These are phyloP conservation scores for Neoniphon sammara DNA, from an alignment of 2,797 vertebrate species.

Conservation along the genomic window DNA sequence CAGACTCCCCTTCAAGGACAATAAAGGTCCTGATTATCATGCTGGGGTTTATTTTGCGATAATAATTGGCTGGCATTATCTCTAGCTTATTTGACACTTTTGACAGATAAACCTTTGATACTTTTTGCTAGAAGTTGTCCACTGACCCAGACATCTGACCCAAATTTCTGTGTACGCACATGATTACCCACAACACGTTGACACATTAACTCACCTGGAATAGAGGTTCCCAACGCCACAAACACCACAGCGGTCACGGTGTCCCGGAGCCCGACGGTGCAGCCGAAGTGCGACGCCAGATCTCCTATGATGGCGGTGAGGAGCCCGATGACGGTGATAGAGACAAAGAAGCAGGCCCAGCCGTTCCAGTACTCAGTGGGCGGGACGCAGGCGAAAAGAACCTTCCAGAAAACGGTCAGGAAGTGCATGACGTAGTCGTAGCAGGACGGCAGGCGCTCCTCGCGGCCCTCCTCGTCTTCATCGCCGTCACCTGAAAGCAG, in stretches of 20 bases:
- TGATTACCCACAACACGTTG: not conserved
- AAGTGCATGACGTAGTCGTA: constrained; percentile 95
- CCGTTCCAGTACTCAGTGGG: constrained; percentile 92
- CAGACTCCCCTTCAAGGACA: too few species aligned
- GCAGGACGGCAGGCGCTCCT: constrained; percentile 88
- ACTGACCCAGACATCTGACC: not conserved
- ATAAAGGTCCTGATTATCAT: too few species aligned
- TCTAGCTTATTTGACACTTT: too few species aligned
- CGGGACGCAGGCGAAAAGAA: constrained; percentile 91
- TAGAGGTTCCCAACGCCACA: constrained; percentile 90
- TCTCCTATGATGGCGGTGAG: constrained; percentile 89
- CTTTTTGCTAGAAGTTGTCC: not conserved
- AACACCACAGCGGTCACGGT: constrained; percentile 92
- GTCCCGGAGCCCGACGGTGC: constrained; percentile 91
- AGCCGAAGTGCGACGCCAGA: constrained; percentile 91
- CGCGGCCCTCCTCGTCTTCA: constrained; percentile 88
- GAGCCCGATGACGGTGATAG: constrained; percentile 86
- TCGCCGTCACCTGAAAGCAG: constrained; percentile 79
- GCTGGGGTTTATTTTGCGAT: too few species aligned
- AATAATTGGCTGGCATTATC: too few species aligned
- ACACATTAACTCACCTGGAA: constrained; percentile 81
- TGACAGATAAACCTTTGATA: too few species aligned
- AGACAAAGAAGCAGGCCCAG: constrained; percentile 90
- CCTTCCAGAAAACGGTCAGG: constrained; percentile 94
- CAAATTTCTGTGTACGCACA: too few species aligned